These are phyloP conservation scores for Salminus brasiliensis DNA, from an alignment of 2,113 vertebrate species.

Conservation along the genomic window DNA sequence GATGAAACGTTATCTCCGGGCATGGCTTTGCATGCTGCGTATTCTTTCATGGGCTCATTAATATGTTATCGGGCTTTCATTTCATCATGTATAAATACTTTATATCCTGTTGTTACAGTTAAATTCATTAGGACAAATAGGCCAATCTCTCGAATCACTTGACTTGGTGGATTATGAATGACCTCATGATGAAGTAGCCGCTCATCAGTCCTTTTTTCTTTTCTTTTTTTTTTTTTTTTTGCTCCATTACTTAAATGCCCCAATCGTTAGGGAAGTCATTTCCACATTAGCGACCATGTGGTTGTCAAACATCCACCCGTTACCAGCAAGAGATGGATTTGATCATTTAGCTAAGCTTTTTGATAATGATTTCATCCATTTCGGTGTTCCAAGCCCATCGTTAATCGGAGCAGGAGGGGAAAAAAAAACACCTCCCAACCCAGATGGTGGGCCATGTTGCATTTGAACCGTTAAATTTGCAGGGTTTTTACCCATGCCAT, in stretches of 20 bases:
- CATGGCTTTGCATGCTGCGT: background rate
- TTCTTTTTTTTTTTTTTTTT: too few relatives aligned
- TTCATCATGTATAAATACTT: slow-evolving; percentile 43
- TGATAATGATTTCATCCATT: slow-evolving; percentile 51
- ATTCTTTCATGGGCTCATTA: slow-evolving; percentile 17
- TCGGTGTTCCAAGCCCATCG: slow-evolving; percentile 53
- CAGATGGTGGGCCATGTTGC: slow-evolving; percentile 75
- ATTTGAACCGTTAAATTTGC: slow-evolving; percentile 77
- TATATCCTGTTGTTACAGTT: slow-evolving; percentile 26
- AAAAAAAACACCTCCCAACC: slow-evolving; percentile 53
- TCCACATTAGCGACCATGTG: slow-evolving; percentile 33
- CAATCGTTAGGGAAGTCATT: slow-evolving; percentile 25
- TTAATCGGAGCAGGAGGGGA: slow-evolving; percentile 40
- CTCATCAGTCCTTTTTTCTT: too few relatives aligned
- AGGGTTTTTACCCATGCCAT: slow-evolving; percentile 74
- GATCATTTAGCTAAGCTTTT: slow-evolving; percentile 42
- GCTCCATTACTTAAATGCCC: slow-evolving; percentile 21
- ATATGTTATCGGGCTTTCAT: slow-evolving; percentile 21
- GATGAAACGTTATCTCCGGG: slow-evolving; percentile 29
- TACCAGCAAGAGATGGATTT: slow-evolving; percentile 14
- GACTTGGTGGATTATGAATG: background rate
- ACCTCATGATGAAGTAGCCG: slow-evolving; percentile 1
- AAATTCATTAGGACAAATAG: slow-evolving; percentile 28
- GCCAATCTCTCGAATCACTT: background rate
- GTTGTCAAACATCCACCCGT: slow-evolving; percentile 24